These are phyloP conservation scores for Tenthredo mesomela DNA, from an alignment of 2,888 invertebrate species.

Conservation along the genomic window DNA sequence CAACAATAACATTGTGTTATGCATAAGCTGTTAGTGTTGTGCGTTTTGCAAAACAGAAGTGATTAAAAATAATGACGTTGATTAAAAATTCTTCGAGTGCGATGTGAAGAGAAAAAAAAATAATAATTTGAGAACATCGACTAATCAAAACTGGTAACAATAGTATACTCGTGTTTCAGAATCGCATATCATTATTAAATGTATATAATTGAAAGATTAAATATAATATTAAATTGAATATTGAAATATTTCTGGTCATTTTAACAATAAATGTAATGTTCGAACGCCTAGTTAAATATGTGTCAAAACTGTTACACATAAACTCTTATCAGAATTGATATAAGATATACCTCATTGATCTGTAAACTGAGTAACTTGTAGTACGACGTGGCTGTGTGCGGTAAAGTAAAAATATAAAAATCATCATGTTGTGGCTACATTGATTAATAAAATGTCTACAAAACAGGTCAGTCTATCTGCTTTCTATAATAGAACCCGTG, in stretches of 20 bases:
- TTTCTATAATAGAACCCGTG: no score
- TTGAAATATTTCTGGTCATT: not conserved
- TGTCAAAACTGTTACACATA: not conserved
- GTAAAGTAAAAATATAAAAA: not conserved
- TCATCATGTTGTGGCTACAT: not conserved
- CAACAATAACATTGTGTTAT: not conserved
- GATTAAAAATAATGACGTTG: not conserved
- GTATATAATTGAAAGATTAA: not conserved
- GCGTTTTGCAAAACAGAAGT: not conserved
- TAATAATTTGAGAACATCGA: not conserved
- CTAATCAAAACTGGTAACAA: conserved; percentile 34
- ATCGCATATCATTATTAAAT: not conserved
- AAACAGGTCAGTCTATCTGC: not conserved
- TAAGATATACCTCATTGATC: conserved; percentile 48
- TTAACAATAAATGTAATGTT: not conserved
- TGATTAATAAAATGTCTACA: conserved; percentile 9
- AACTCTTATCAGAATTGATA: conserved; percentile 48
- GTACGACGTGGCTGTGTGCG: not conserved
- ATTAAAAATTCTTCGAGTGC: not conserved
- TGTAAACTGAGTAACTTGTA: conserved; percentile 46
- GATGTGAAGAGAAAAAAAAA: not conserved
- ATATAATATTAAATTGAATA: not conserved
- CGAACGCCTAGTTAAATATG: not conserved
- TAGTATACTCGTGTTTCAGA: conserved; percentile 2
- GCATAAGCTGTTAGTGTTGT: not conserved